Base-by-base conservation (phyloP, 2,888 invertebrate genomes). In the Lysandra coridon region DNA sequence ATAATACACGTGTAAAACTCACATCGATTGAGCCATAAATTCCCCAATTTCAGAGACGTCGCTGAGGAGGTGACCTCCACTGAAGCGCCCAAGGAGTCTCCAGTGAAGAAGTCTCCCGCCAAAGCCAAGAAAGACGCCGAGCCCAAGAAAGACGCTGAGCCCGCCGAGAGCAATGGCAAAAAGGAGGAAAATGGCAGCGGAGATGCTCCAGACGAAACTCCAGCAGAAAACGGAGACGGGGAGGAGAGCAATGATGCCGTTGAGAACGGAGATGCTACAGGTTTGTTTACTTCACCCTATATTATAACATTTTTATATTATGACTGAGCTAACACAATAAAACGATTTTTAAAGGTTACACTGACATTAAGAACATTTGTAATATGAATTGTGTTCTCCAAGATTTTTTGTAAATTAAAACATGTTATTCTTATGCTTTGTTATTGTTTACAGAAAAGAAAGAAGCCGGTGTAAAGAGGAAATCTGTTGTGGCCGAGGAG, bases 401-500 rank as follows among this genome's bases (percentile, higher is more conserved):
- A 5, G 23, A 30, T 3, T 30, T 10, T 30, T 10, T 3, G 12
- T 30, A 33, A 30, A 75, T 60, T 79, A 1, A 60, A 30, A 40
- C 75, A 79, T 73, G 49, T 80, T 14, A 62, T 62, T 69, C 64
- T 69, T 12, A 69, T 64, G 30, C 64, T 33, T 14, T 10, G 3
- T 17, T 33, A 37, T 69, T 69, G 33, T 76, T 92, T 92, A 84
- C 91, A 93, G 93, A 94, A 86, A 91, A 91, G 87, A 92, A 92
- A 86, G 95, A 94, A 80, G 90, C 95, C 79, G 95, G 95, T 83
- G 95, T 96, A 88, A 96, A 97, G 91, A 96, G 97, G 95, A 97
- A 97, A 95, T 97, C 97, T 79, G 95, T 95, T 33, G 93, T 95
- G 14, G 95, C 92, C 4, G 93, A 94, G 82, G 93, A 94, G 78